A percentile compares a stretch with the other conserved stretches of the same genome.
Evolutionary conservation across 2,113 vertebrate genomes (phyloP).

Genomic region (Oceanodroma tethys): DNA sequence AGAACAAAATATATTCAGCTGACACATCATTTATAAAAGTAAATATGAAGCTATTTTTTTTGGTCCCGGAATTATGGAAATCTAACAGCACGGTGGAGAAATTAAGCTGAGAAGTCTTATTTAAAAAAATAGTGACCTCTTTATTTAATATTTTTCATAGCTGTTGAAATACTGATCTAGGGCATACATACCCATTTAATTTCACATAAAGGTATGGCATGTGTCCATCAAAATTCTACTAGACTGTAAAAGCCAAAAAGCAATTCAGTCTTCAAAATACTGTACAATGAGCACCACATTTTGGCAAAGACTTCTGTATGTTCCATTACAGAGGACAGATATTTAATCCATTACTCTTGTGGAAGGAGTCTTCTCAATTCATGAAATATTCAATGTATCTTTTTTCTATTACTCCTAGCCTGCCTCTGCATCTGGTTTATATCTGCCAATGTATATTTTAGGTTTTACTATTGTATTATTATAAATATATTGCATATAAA

Average conservation of each 20-base stretch:
- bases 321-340: conserved; percentile 11
- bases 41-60: background rate
- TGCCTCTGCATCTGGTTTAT: conserved; percentile 45
- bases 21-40: background rate
- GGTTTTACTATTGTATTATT: conserved; percentile 28
- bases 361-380: conserved; percentile 30
- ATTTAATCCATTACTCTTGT: conserved; percentile 51
- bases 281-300: conserved; percentile 50
- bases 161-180: conserved; percentile 42
- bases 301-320: conserved; percentile 48
- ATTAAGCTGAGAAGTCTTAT: background rate
- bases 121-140: conserved; percentile 30
- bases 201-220: conserved; percentile 16
- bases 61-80: background rate
- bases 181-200: background rate
- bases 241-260: conserved; percentile 37
- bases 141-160: conserved; percentile 53
- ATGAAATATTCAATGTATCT: conserved; percentile 51
- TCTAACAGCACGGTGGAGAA: background rate
- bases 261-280: conserved; percentile 44
- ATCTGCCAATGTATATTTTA: conserved; percentile 28
- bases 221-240: background rate
- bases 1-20: background rate
- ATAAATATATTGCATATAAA: conserved; percentile 43
- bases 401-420: conserved; percentile 9